These are phyloP conservation scores for Papilio protenor DNA, from an alignment of 2,888 invertebrate species.

Conservation along the genomic window DNA sequence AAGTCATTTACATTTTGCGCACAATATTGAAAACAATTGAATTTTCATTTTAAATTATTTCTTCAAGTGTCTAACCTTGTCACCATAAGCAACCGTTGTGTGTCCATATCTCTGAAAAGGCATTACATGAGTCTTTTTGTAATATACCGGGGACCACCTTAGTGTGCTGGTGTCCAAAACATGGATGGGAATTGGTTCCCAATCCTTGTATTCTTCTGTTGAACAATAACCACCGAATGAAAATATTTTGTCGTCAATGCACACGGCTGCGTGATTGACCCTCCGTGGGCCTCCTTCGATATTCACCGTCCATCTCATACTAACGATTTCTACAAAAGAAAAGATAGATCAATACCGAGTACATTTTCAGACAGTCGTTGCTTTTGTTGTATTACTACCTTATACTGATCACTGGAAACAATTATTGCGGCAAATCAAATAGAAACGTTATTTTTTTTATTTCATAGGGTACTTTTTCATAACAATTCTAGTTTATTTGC, in stretches of 20 bases:
- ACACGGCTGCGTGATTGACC: conserved; percentile 96
- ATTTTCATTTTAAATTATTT: conserved; percentile 9
- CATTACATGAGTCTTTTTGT: conserved; percentile 80
- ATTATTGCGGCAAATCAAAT: neutral
- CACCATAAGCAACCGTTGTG: conserved; percentile 92
- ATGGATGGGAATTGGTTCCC: conserved; percentile 93
- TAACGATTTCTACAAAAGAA: conserved; percentile 41
- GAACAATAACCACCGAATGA: conserved; percentile 97
- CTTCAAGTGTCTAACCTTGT: conserved; percentile 77
- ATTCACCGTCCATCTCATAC: conserved; percentile 93
- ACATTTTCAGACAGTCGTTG: conserved; percentile 10
- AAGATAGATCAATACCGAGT: neutral
- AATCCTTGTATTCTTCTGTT: conserved; percentile 90
- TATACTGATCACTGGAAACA: neutral
- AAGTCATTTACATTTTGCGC: conserved; percentile 19
- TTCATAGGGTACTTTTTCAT: neutral
- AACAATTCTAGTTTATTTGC: neutral
- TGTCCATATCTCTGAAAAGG: conserved; percentile 96
- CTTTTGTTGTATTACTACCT: conserved; percentile 15
- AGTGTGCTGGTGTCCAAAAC: conserved; percentile 90
- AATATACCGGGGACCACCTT: conserved; percentile 84
- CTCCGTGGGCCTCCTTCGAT: conserved; percentile 95
- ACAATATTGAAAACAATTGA: conserved; percentile 6
- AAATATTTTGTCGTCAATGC: conserved; percentile 91
- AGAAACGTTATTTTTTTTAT: neutral